Percentiles rank a stretch among this genome's conserved stretches.
phyloP scores from a whole-genome alignment of 1,140 invertebrate species.

The Procambarus clarkii region DNA sequence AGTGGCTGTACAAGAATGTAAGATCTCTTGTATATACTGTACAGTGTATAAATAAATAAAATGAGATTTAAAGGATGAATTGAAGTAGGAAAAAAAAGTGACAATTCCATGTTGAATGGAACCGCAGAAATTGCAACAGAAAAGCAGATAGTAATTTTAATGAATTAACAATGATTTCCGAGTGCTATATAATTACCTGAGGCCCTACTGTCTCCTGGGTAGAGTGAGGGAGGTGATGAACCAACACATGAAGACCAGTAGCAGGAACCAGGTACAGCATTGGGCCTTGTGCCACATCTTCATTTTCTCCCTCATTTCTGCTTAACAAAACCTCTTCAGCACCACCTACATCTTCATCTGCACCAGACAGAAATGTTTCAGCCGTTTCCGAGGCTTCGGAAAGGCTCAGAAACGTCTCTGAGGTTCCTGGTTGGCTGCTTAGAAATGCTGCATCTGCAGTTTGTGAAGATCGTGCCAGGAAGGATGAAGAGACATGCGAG shows the following conservation, averaged over 20 bases:
- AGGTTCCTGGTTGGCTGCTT: background rate
- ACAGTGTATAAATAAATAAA: too few species aligned
- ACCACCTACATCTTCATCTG: conserved; percentile 4
- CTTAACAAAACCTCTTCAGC: conserved; percentile 11
- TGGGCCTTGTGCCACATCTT: background rate
- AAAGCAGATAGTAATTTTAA: too few species aligned
- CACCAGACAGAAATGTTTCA: conserved; percentile 2
- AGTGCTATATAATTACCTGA: background rate
- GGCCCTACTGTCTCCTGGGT: conserved; percentile 15
- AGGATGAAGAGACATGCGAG: background rate
- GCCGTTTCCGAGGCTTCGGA: background rate
- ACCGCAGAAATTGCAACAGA: too few species aligned
- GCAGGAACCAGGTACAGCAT: conserved; percentile 20
- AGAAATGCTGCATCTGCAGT: conserved; percentile 3
- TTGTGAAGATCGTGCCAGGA: conserved; percentile 12
- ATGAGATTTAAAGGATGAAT: too few species aligned
- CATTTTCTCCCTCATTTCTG: background rate
- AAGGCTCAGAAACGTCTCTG: conserved; percentile 9
- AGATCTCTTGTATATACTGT: too few species aligned
- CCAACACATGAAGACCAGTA: conserved; percentile 25
- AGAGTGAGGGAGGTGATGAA: conserved; percentile 20
- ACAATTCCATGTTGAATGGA: too few species aligned
- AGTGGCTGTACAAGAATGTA: too few species aligned
- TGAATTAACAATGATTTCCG: too few species aligned
- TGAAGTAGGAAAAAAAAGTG: too few species aligned